Base-by-base conservation (phyloP, 2,888 invertebrate genomes). In the Drosophila birchii region DNA sequence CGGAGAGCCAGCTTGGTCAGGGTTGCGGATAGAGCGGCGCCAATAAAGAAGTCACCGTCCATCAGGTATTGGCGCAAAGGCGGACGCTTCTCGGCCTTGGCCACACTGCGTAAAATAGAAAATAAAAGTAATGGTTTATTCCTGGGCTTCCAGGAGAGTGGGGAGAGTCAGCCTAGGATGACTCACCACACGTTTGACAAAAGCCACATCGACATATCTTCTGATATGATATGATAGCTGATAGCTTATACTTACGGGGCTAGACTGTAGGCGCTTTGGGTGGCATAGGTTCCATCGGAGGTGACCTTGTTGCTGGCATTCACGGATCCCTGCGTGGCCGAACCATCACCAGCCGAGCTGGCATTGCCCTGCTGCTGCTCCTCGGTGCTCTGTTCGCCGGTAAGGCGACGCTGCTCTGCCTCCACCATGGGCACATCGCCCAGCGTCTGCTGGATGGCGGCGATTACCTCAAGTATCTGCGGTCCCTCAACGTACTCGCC, bases 251-350 rank as follows among this genome's bases (percentile, higher is more conserved):
- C 95, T 94, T 92, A 96, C 95, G 95, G 94, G 29, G 95, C 94
- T 80, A 97, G 94, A 90, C 97, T 98, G 93, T 99, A 98, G 45
- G 98, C 99, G 78, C 98, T 98, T 93, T 99, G 99, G 5, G 98
- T 96, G 32, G 99, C 99, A 93, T 99, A 99, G 0, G 99, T 99
- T 23, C 99, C 99, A 94, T 99, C 99, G 39, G 99, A 99, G 51
- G 99, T 99, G 45, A 99, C 98, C 70, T 92, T 93, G 56, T 90
- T 92, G 71, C 78, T 91, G 39, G 91, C 78, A 32, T 78, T 73
- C 12, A 66, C 59, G 8, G 78, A 58, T 16, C 62, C 58, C 20
- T 43, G 41, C 8, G 62, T 91, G 5, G 29, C 60, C 38, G 77
- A 34, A 32, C 53, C 36, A 18, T 18, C 32, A 16, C 58, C 56